A percentile compares a stretch with the other conserved stretches of the same genome.
Evolutionary conservation across 2,113 vertebrate genomes (phyloP).

Genomic region (Eubucco bourcierii): DNA sequence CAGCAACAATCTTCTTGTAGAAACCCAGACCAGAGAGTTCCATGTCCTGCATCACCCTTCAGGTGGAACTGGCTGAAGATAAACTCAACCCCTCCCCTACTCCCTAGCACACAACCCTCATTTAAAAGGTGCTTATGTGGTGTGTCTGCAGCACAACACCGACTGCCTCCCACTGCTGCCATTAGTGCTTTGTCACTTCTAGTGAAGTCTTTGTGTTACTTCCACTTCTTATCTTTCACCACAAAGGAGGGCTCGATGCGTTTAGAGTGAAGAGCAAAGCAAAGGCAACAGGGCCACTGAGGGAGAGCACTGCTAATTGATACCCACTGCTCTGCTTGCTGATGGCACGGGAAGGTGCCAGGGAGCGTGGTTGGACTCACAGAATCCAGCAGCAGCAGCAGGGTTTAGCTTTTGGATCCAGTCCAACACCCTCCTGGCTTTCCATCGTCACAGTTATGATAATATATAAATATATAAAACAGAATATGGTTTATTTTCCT

Average conservation of each 20-base stretch:
- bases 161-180: background rate
- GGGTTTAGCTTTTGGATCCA: conserved; percentile 1
- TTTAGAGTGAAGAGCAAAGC: conserved; percentile 25
- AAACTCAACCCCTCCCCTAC: background rate
- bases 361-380: background rate
- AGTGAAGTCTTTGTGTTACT: background rate
- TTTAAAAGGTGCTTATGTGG: background rate
- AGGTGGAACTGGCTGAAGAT: background rate
- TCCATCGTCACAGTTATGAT: background rate
- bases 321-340: background rate
- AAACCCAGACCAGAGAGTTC: background rate
- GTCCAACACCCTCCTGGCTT: background rate
- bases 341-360: background rate
- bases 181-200: background rate
- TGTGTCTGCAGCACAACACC: background rate
- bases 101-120: background rate
- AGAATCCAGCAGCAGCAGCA: background rate
- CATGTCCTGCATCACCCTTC: background rate
- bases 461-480: background rate
- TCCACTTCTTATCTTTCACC: background rate
- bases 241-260: background rate
- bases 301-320: background rate
- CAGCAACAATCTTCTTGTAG: background rate
- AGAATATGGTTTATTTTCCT: conserved; percentile 30
- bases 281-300: background rate